Evolutionary conservation across 2,113 vertebrate species (phyloP).

Genomic region (Tinamus guttatus): DNA sequence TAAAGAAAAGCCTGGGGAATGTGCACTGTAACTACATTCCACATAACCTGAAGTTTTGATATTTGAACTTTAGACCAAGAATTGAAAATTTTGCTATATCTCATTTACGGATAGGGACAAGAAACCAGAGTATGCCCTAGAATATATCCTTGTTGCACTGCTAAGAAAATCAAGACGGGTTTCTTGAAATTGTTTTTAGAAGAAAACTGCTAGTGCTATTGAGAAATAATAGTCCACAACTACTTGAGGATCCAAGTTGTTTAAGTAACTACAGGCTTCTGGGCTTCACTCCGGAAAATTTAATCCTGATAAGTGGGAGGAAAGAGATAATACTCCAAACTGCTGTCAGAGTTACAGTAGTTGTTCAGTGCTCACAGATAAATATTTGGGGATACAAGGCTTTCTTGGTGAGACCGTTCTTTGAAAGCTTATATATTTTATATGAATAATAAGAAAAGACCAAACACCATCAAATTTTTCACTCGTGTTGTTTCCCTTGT

Average conservation of each 20-base stretch:
- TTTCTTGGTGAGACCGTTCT: background rate
- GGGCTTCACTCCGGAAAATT: background rate
- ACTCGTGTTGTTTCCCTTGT: background rate
- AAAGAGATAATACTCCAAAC: background rate
- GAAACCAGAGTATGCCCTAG: background rate
- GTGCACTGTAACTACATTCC: background rate
- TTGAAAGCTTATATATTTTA: background rate
- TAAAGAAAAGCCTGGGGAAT: background rate
- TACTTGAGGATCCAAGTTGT: background rate
- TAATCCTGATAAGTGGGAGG: background rate
- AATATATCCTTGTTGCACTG: background rate
- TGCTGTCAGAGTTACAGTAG: background rate
- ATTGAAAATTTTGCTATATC: background rate
- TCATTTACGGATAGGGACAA: background rate
- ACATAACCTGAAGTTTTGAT: background rate
- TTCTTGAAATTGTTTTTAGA: background rate
- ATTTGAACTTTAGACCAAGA: background rate
- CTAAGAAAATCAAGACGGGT: background rate
- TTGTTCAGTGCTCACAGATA: background rate
- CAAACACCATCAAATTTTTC: background rate
- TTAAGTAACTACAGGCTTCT: background rate
- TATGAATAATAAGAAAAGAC: background rate
- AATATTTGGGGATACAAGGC: background rate
- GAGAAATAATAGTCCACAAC: background rate
- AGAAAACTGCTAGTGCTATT: background rate